Percentiles rank a stretch among this genome's conserved stretches.
Conservation (phyloP, 2,888 invertebrate species). For the Dioctria rufipes region DNA sequence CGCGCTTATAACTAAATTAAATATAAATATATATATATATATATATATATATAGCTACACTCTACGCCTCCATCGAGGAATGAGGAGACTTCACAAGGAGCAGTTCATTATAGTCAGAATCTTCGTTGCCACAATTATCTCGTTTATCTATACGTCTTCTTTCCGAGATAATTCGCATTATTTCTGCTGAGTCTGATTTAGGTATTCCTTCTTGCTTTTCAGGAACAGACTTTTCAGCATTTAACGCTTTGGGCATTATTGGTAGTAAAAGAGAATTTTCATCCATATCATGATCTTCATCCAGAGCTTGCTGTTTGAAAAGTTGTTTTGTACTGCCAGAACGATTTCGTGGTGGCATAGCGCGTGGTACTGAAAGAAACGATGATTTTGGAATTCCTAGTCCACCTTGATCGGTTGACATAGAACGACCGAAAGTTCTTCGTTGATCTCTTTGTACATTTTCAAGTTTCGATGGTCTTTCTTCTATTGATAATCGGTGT, state of each 20-base stretch:
- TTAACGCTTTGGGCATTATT: conserved; percentile 55
- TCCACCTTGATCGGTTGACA: conserved; percentile 68
- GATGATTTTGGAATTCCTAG: conserved; percentile 63
- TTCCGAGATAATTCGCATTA: conserved; percentile 70
- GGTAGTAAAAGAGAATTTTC: conserved; percentile 73
- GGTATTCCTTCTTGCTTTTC: conserved; percentile 61
- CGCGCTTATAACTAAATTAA: not conserved
- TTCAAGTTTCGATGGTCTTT: conserved; percentile 8
- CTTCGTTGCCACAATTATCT: conserved; percentile 69
- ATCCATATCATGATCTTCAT: conserved; percentile 73
- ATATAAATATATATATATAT: no score
- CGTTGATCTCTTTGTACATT: conserved; percentile 34
- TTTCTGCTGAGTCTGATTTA: conserved; percentile 70
- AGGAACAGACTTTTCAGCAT: conserved; percentile 51
- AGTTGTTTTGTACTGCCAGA: conserved; percentile 74
- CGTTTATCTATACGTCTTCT: conserved; percentile 69
- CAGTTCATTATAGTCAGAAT: conserved; percentile 70
- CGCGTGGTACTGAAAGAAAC: conserved; percentile 68
- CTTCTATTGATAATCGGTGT: conserved; percentile 52
- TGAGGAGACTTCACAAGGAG: conserved; percentile 69
- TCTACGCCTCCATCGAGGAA: conserved; percentile 66
- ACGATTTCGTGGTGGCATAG: conserved; percentile 70
- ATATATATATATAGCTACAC: not conserved
- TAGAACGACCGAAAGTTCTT: conserved; percentile 66
- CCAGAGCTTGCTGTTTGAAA: conserved; percentile 75